A percentile compares a stretch with the other conserved stretches of the same genome.
phyloP scores from a whole-genome alignment of 2,888 invertebrate species.

The Hybos culiciformis region DNA sequence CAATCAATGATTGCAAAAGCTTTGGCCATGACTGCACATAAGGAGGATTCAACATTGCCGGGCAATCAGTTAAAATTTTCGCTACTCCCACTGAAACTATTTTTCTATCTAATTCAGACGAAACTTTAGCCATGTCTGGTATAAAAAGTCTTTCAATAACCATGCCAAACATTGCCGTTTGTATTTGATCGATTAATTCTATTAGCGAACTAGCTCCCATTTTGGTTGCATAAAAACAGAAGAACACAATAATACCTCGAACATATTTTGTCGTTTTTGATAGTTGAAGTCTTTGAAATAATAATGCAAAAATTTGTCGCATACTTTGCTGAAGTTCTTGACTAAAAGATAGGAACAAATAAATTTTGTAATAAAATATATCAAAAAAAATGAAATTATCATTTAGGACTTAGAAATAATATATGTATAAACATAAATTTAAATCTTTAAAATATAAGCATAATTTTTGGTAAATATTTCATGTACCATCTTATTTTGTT shows the following conservation, averaged over 20 bases:
- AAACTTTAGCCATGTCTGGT: constrained; percentile 74
- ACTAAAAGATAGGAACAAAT: too few relatives aligned
- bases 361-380: constrained; percentile 9
- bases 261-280: constrained; percentile 94
- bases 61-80: constrained; percentile 67
- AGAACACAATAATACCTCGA: constrained; percentile 79
- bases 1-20: constrained; percentile 58
- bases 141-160: constrained; percentile 80
- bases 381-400: too few relatives aligned
- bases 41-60: constrained; percentile 48
- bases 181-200: constrained; percentile 70
- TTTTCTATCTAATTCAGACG: constrained; percentile 70
- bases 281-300: constrained; percentile 86
- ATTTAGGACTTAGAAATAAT: too few relatives aligned
- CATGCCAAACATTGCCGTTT: constrained; percentile 89
- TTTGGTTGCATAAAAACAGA: constrained; percentile 72
- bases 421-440: too few relatives aligned
- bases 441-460: too few relatives aligned
- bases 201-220: constrained; percentile 63
- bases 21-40: constrained; percentile 51
- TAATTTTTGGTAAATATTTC: too few relatives aligned
- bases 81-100: constrained; percentile 83
- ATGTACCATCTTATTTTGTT: too few relatives aligned
- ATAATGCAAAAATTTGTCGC: constrained; percentile 75
- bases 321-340: constrained; percentile 59